phyloP scores from a whole-genome alignment of 2,113 vertebrate genomes.

The Cariama cristata region DNA sequence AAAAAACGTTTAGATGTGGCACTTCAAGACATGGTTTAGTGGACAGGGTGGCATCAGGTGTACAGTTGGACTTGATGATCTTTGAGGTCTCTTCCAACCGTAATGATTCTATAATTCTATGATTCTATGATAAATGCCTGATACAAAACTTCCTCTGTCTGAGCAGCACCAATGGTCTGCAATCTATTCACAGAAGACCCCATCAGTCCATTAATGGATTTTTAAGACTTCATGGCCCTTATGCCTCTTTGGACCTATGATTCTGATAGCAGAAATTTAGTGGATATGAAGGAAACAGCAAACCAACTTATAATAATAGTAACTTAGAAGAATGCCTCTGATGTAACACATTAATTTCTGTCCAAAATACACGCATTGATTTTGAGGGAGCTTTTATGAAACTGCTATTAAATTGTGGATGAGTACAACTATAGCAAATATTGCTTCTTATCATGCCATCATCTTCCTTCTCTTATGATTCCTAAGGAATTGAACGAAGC shows the following conservation, averaged over 20 bases:
- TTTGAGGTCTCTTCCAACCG: too few species aligned
- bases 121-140: too few species aligned
- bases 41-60: too few species aligned
- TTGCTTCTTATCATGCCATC: neutral
- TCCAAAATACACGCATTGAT: neutral
- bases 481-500: neutral
- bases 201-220: neutral
- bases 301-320: neutral
- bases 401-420: neutral
- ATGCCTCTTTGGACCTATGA: neutral
- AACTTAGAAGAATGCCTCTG: neutral
- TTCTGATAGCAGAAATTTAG: neutral
- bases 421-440: neutral
- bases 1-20: too few species aligned
- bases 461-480: conserved; percentile 44
- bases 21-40: too few species aligned
- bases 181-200: neutral
- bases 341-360: conserved; percentile 10
- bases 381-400: conserved; percentile 17
- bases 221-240: neutral
- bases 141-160: neutral
- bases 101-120: too few species aligned
- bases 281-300: neutral
- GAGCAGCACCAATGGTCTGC: neutral
- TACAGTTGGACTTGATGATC: too few species aligned